Base-by-base conservation (phyloP, 2,888 invertebrate genomes). In the Perizoma affinitatum region DNA sequence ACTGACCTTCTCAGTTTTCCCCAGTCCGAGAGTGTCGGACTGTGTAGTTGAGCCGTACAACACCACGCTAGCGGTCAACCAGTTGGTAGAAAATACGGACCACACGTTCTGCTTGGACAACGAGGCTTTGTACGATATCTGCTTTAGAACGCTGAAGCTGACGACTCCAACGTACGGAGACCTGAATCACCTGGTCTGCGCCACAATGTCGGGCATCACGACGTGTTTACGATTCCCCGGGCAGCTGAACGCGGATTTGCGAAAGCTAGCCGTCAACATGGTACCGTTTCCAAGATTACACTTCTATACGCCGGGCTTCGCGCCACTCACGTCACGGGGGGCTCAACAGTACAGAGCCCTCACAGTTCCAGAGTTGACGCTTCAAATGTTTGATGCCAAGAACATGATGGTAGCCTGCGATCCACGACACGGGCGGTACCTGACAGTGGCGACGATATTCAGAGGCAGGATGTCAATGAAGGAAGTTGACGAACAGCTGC, bases 401-500 rank as follows among this genome's bases (percentile, higher is more conserved):
- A 94, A 93, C 94, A 85, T 96, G 96, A 93, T 97, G 97, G 97
- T 97, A 2, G 98, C 98, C 0, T 98, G 98, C 79, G 97, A 98
- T 82, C 98, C 98, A 0, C 93, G 97, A 47, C 97, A 97, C 79
- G 98, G 97, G 33, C 94, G 97, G 66, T 98, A 98, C 80, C 90
- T 98, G 54, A 98, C 97, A 0, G 97, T 97, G 0, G 97, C 97
- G 5, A 96, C 97, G 43, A 96, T 97, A 73, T 97, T 97, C 93
- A 93, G 97, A 74, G 97, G 97, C 0, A 93, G 96, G 65, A 97
- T 98, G 96, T 97, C 97, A 8, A 98, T 97, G 97, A 98, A 98
- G 79, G 97, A 98, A 93, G 96, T 96, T 0, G 96, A 96, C 75
- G 96, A 96, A 77, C 96, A 96, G 78, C 94, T 96, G 92, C 78